Conservation (phyloP, 2,797 vertebrate genomes). For the Paedocypris micromegethes region DNA sequence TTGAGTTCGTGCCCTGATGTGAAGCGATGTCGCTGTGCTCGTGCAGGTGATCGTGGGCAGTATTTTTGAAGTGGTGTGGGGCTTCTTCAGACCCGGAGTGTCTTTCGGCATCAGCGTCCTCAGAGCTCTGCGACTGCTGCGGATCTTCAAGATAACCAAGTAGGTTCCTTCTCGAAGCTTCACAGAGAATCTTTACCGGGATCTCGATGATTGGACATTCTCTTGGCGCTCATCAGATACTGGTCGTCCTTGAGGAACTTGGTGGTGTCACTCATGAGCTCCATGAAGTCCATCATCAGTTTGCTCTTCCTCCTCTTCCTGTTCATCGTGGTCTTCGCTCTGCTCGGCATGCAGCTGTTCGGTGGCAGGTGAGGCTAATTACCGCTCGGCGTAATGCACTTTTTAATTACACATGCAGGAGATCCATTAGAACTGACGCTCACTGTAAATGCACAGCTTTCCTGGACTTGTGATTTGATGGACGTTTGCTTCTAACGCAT, state of each 20-base stretch:
- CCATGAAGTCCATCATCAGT: conserved; percentile 99
- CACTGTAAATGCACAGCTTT: background rate
- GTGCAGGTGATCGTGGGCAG: conserved; percentile 93
- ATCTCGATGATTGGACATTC: background rate
- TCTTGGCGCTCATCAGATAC: conserved; percentile 71
- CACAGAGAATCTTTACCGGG: background rate
- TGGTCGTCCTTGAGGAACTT: conserved; percentile 96
- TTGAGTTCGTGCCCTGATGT: background rate
- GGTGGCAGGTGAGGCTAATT: conserved; percentile 80
- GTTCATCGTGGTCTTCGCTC: conserved; percentile 95
- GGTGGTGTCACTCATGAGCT: conserved; percentile 98
- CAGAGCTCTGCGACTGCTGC: conserved; percentile 86
- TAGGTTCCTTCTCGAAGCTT: conserved; percentile 58
- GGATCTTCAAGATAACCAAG: conserved; percentile 99
- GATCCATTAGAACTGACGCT: too few relatives aligned
- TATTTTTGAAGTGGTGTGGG: conserved; percentile 97
- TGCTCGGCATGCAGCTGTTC: conserved; percentile 97
- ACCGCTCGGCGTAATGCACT: background rate
- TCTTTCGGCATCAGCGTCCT: conserved; percentile 98
- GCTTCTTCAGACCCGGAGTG: conserved; percentile 92
- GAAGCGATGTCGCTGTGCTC: background rate
- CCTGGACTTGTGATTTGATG: too few relatives aligned
- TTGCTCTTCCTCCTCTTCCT: conserved; percentile 98
- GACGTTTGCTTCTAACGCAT: too few relatives aligned
- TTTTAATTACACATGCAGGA: too few relatives aligned